Evolutionary conservation across 1,140 invertebrate genomes (phyloP), one percentile per base, ranked within the genome.

Genomic region (Drosophila murphyi): DNA sequence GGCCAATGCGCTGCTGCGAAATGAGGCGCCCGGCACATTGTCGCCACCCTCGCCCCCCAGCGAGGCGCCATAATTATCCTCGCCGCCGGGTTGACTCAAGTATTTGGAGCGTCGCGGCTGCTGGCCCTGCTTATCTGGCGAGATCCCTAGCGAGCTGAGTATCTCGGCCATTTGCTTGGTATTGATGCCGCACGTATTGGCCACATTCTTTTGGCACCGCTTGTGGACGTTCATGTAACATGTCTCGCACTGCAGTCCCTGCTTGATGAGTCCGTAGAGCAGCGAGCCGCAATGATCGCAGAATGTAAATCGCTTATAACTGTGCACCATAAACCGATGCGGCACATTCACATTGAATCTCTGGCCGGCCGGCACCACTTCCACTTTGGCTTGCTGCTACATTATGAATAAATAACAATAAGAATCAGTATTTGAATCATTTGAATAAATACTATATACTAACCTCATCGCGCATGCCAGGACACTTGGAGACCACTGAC

Each of bases 211-310:
- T 93, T 99, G 97, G 93, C 99, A 99, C 70, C 98, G 95, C 93
- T 99, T 99, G 94, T 99, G 99, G 64, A 99, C 98, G 94, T 99
- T 99, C 95, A 99, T 96, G 80, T 96, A 97, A 93, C 99, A 99
- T 76, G 96, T 97, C 95, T 98, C 97, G 94, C 99, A 99, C 93
- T 99, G 98, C 71, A 99, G 94, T 35, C 99, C 99, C 94, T 99
- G 99, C 93, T 96, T 97, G 86, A 98, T 96, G 73, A 99, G 95
- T 12, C 99, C 99, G 93, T 99, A 99, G 12, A 99, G 95, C 48
- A 92, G 63, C 43, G 92, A 92, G 60, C 99, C 99, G 94, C 99
- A 99, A 93, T 99, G 99, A 94, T 99, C 98, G 95, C 99, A 99
- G 93, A 99, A 99, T 39, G 99, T 99, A 92, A 99, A 99, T 71